Conservation (phyloP, 1,140 invertebrate species). For the Penaeus chinensis region DNA sequence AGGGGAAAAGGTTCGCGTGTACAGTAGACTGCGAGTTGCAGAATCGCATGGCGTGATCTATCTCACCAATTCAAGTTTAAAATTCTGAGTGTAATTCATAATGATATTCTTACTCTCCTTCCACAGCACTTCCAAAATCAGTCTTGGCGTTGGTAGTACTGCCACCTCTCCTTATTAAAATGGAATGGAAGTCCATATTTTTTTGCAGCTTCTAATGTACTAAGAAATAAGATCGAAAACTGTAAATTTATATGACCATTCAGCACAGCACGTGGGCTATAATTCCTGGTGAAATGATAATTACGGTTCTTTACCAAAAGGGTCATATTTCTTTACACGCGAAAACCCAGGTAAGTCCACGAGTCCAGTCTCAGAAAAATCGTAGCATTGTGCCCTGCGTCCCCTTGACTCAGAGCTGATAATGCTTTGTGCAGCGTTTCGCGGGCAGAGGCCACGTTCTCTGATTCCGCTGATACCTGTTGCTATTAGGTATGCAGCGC, state of each 20-base stretch:
- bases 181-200: too few relatives aligned
- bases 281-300: neutral
- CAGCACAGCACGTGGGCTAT: neutral
- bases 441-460: constrained; percentile 6
- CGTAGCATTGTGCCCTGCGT: neutral
- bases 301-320: neutral
- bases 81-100: too few relatives aligned
- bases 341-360: constrained; percentile 18
- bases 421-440: neutral
- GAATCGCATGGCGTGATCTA: too few relatives aligned
- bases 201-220: too few relatives aligned
- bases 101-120: too few relatives aligned
- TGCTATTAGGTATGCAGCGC: constrained; percentile 45
- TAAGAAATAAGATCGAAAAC: constrained; percentile 16
- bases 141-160: too few relatives aligned
- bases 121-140: too few relatives aligned
- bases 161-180: too few relatives aligned
- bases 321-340: constrained; percentile 8
- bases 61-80: too few relatives aligned
- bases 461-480: constrained; percentile 51
- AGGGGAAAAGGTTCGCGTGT: too few relatives aligned
- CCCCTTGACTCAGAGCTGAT: neutral
- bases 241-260: constrained; percentile 6
- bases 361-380: constrained; percentile 1
- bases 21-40: too few relatives aligned